Evolutionary conservation across 1,140 invertebrate species (phyloP).

Genomic region (Cotesia chilonis): DNA sequence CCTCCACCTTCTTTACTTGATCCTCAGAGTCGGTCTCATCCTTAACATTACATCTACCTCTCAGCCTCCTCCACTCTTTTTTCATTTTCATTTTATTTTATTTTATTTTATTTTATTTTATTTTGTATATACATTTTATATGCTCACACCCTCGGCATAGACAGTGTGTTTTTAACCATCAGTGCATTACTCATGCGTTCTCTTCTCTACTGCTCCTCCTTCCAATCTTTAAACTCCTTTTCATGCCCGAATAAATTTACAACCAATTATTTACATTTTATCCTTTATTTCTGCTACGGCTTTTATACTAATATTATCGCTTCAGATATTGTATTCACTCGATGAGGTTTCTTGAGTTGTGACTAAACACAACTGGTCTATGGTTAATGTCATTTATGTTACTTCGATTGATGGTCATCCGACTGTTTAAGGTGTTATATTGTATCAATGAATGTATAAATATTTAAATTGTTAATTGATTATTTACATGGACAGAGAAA

Average conservation of each 20-base stretch:
- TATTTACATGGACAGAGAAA: too few relatives aligned
- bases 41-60: too few relatives aligned
- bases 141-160: conserved; percentile 23
- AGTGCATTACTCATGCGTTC: conserved; percentile 36
- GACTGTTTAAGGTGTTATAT: not conserved
- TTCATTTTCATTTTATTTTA: not conserved
- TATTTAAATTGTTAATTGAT: not conserved
- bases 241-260: conserved; percentile 35
- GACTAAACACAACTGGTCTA: too few relatives aligned
- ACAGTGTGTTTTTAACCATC: conserved; percentile 18
- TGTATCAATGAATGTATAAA: not conserved
- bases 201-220: conserved; percentile 9
- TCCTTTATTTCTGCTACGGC: conserved; percentile 17
- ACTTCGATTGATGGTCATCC: not conserved
- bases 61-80: not conserved
- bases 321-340: conserved; percentile 5
- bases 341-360: not conserved
- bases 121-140: conserved; percentile 8
- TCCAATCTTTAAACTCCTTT: conserved; percentile 23
- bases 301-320: conserved; percentile 19
- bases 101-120: conserved; percentile 15
- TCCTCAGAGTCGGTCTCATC: not conserved
- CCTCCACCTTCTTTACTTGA: conserved; percentile 19
- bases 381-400: too few relatives aligned
- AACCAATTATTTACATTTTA: conserved; percentile 27